A percentile compares a stretch with the other conserved stretches of the same genome.
phyloP scores from a whole-genome alignment of 2,113 vertebrate species.

The Spheniscus mendiculus region DNA sequence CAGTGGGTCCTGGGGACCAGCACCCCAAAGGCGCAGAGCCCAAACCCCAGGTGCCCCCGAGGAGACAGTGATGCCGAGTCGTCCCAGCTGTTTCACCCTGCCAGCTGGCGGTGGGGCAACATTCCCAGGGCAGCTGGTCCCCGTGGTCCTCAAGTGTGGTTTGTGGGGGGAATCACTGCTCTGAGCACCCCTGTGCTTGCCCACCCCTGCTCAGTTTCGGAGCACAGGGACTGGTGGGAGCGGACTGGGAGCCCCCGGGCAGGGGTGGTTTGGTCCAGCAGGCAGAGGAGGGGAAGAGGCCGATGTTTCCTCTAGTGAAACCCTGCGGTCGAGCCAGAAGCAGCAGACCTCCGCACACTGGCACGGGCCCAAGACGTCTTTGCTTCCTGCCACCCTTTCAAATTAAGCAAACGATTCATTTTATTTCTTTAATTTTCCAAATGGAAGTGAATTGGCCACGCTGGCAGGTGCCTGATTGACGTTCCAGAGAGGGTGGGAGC shows the following conservation, averaged over 20 bases:
- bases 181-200: neutral
- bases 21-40: fast-evolving
- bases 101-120: fast-evolving
- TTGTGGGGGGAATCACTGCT: neutral
- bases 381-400: constrained; percentile 66
- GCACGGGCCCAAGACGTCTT: neutral
- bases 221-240: neutral
- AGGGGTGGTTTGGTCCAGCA: neutral
- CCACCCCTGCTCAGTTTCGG: neutral
- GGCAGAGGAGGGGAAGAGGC: neutral
- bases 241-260: neutral
- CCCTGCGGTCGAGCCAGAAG: neutral
- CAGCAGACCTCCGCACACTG: neutral
- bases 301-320: neutral
- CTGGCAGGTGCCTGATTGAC: constrained; percentile 61
- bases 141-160: fast-evolving
- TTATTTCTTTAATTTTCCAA: constrained; percentile 72
- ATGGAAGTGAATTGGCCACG: constrained; percentile 45
- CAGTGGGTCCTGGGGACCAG: neutral
- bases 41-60: neutral
- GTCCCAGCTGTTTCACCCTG: neutral
- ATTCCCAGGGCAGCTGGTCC: neutral
- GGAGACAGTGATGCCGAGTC: fast-evolving
- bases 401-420: constrained; percentile 68
- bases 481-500: neutral